These are phyloP conservation scores for Pelodytes ibericus DNA, from an alignment of 2,797 vertebrate genomes.

Conservation along the genomic window DNA sequence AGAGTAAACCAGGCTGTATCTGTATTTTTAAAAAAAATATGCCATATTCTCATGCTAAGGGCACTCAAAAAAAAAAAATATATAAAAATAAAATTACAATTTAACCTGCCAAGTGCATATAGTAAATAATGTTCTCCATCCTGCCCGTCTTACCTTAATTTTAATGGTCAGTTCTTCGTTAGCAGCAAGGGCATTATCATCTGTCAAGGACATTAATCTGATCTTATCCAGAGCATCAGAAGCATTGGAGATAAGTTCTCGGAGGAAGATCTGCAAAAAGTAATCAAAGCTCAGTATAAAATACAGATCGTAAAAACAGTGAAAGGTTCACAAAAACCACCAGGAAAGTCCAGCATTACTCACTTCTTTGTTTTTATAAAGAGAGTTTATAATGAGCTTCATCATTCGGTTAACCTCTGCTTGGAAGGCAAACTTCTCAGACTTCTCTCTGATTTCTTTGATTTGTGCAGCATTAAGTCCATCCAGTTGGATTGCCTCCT, in stretches of 20 bases:
- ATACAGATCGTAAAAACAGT: background rate
- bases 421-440: conserved; percentile 95
- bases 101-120: no score
- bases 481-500: conserved; percentile 95
- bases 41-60: no score
- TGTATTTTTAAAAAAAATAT: no score
- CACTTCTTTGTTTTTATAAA: conserved; percentile 99
- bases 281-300: background rate
- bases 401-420: conserved; percentile 99
- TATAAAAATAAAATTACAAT: no score
- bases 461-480: conserved; percentile 96
- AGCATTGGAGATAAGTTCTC: conserved; percentile 97
- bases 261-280: conserved; percentile 89
- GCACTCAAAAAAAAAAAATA: no score
- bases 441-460: conserved; percentile 94
- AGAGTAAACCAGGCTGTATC: no score
- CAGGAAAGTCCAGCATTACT: conserved; percentile 49
- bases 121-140: no score
- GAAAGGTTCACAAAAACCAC: background rate
- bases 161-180: conserved; percentile 96
- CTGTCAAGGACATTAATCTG: conserved; percentile 89
- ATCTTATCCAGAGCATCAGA: conserved; percentile 98
- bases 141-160: conserved; percentile 96
- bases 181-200: conserved; percentile 83
- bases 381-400: conserved; percentile 98